Evolutionary conservation across 2,888 invertebrate species (phyloP).

Genomic region (Polylopha cassiicola): DNA sequence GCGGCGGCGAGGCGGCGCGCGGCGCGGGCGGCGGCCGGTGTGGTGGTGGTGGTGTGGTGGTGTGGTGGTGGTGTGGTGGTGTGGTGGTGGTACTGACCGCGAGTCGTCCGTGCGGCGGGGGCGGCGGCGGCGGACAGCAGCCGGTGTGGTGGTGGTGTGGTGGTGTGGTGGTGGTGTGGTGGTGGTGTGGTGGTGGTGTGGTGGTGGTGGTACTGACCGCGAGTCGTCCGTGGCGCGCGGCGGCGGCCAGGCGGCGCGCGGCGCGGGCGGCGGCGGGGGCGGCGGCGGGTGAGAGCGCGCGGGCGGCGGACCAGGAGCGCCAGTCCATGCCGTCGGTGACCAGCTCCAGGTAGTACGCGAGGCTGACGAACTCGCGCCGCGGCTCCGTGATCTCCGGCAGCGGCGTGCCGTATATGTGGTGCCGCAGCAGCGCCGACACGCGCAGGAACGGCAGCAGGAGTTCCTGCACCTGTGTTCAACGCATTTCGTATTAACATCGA

Average conservation of each 20-base stretch:
- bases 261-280: constrained; percentile 21
- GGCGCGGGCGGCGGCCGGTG: too few relatives aligned
- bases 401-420: constrained; percentile 88
- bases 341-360: constrained; percentile 87
- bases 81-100: too few relatives aligned
- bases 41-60: too few relatives aligned
- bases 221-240: constrained; percentile 54
- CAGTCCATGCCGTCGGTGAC: constrained; percentile 34
- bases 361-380: constrained; percentile 85
- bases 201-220: constrained; percentile 47
- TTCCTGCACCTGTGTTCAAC: constrained; percentile 81
- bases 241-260: constrained; percentile 44
- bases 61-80: too few relatives aligned
- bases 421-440: constrained; percentile 87
- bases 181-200: constrained; percentile 58
- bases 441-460: constrained; percentile 90
- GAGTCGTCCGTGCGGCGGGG: too few relatives aligned
- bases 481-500: neutral
- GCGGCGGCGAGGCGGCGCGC: too few relatives aligned
- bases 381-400: constrained; percentile 81
- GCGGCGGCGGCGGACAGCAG: constrained; percentile 70
- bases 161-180: too few relatives aligned
- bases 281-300: constrained; percentile 23
- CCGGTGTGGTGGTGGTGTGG: constrained; percentile 40
- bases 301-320: constrained; percentile 21